Conservation (phyloP, 2,797 vertebrate species). For the Sitta carolinensis region DNA sequence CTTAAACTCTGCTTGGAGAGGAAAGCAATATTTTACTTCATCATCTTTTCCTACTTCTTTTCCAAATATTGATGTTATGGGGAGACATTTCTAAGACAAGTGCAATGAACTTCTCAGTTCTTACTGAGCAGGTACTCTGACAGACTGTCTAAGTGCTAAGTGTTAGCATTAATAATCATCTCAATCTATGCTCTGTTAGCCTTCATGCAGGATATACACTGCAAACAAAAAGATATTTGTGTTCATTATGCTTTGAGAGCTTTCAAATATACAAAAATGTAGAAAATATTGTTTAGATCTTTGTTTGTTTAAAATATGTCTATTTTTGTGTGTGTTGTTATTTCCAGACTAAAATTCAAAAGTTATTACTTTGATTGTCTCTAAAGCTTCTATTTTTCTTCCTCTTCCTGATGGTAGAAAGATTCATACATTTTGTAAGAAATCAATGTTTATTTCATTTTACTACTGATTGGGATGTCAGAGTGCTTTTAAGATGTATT, state of each 20-base stretch:
- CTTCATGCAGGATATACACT: background rate
- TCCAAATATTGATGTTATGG: background rate
- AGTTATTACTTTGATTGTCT: background rate
- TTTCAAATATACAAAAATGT: background rate
- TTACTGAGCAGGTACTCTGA: background rate
- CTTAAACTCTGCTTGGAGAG: background rate
- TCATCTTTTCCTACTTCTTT: background rate
- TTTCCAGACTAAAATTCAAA: background rate
- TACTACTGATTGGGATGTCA: background rate
- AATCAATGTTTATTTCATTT: conserved; percentile 42
- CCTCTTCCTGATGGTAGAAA: background rate
- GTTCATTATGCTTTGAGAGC: background rate
- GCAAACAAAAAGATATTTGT: background rate
- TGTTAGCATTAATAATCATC: background rate
- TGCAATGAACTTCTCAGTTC: background rate
- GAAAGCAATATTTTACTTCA: background rate
- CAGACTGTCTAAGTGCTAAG: background rate
- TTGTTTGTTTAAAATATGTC: background rate
- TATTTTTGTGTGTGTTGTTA: background rate
- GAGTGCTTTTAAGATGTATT: background rate
- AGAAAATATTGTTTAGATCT: background rate
- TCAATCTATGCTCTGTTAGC: background rate
- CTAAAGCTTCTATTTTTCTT: conserved; percentile 1
- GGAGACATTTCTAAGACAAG: background rate
- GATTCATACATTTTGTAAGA: background rate